These are phyloP conservation scores for Nomada fabriciana DNA, from an alignment of 2,888 invertebrate genomes.

Conservation along the genomic window DNA sequence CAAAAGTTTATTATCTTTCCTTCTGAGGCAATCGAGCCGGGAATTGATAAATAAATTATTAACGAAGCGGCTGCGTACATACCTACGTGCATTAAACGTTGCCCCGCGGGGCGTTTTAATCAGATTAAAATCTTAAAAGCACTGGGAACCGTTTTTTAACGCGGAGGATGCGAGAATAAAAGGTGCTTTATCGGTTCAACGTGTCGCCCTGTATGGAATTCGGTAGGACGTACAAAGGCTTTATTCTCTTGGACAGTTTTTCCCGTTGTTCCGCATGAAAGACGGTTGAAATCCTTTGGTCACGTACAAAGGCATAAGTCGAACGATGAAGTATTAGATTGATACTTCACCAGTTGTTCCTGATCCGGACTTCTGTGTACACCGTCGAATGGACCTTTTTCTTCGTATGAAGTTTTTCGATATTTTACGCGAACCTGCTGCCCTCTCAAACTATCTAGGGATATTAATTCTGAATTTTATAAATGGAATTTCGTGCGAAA, in stretches of 20 bases:
- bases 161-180: not conserved
- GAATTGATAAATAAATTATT: conserved; percentile 28
- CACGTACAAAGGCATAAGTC: not conserved
- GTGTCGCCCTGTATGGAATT: not conserved
- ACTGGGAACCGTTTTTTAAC: not conserved
- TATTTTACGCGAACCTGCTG: not conserved
- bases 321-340: too few relatives aligned
- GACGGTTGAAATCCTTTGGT: not conserved
- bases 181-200: not conserved
- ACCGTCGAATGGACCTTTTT: not conserved
- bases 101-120: conserved; percentile 5
- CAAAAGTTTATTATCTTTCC: not conserved
- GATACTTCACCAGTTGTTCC: too few relatives aligned
- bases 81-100: conserved; percentile 28
- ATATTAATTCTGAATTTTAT: too few relatives aligned
- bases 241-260: not conserved
- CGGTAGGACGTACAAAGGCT: too few relatives aligned
- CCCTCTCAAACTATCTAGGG: too few relatives aligned
- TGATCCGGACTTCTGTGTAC: too few relatives aligned
- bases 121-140: conserved; percentile 32
- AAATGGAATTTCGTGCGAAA: too few relatives aligned
- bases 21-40: not conserved
- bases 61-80: not conserved
- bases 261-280: not conserved
- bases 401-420: not conserved